Evolutionary conservation across 2,113 vertebrate species (phyloP).

Genomic region (Pluvianellus socialis): DNA sequence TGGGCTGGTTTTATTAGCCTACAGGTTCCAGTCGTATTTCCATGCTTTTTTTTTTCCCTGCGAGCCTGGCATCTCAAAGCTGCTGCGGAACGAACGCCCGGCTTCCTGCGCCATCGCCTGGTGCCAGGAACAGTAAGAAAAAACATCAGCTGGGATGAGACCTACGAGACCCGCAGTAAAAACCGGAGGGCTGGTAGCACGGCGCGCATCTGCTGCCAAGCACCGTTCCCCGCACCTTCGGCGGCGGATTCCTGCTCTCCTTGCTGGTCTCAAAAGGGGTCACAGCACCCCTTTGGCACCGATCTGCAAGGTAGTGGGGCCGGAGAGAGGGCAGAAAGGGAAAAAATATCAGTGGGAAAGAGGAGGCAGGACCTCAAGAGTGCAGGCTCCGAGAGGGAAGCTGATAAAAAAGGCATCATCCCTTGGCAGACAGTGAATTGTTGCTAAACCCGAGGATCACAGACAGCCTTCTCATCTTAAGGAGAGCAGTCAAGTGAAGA

Average conservation of each 20-base stretch:
- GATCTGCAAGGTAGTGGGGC: not conserved
- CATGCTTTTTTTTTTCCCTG: not conserved
- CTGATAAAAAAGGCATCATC: conserved; percentile 15
- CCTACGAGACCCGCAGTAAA: conserved; percentile 14
- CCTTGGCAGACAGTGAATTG: not conserved
- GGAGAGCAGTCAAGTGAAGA: conserved; percentile 5
- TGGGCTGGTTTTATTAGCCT: not conserved
- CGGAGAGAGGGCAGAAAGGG: not conserved
- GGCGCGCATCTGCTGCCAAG: not conserved
- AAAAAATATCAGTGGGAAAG: not conserved
- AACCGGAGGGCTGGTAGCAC: not conserved
- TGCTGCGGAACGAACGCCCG: not conserved
- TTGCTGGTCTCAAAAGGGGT: not conserved
- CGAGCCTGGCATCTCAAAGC: not conserved
- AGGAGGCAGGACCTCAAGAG: not conserved
- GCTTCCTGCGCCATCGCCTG: not conserved
- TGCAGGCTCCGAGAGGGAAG: not conserved
- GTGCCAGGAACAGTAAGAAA: not conserved
- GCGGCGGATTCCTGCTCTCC: not conserved
- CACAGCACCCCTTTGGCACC: not conserved
- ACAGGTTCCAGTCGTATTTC: not conserved
- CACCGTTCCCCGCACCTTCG: not conserved
- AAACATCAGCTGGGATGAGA: conserved; percentile 19
- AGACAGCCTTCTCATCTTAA: not conserved
- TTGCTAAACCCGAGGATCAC: not conserved